Conservation (phyloP, 2,797 vertebrate genomes). For the Martes flavigula region DNA sequence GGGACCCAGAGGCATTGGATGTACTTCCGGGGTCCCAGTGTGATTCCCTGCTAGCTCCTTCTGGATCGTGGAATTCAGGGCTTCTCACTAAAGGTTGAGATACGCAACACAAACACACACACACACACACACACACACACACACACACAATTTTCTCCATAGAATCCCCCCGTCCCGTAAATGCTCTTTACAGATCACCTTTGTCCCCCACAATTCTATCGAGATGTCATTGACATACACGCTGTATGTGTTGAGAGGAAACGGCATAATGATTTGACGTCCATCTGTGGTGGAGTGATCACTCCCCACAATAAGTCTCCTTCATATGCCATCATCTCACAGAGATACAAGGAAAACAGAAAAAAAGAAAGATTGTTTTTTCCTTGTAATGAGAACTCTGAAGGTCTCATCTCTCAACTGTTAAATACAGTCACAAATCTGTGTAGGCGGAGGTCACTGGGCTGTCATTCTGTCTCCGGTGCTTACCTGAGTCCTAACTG, state of each 20-base stretch:
- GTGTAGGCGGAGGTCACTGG: accelerated
- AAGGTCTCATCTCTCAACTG: not conserved
- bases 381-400: too few relatives aligned
- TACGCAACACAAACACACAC: accelerated
- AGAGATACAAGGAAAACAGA: not conserved
- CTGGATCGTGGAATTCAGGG: not conserved
- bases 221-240: not conserved
- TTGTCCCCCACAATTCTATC: not conserved
- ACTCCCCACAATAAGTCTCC: not conserved
- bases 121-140: not conserved
- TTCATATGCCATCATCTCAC: not conserved
- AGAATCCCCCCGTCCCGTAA: not conserved
- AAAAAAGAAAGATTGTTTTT: too few relatives aligned
- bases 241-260: too few relatives aligned
- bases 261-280: not conserved
- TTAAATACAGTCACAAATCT: too few relatives aligned
- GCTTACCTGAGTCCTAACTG: not conserved
- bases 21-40: too few relatives aligned
- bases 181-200: not conserved
- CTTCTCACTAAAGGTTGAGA: not conserved
- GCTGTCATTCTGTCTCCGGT: accelerated
- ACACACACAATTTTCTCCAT: not conserved
- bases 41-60: not conserved
- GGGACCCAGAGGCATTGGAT: not conserved
- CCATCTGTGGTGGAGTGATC: not conserved